Percentiles rank a stretch among this genome's conserved stretches.
Conservation (phyloP, 2,888 invertebrate species). For the Stictocephala bisonia region DNA sequence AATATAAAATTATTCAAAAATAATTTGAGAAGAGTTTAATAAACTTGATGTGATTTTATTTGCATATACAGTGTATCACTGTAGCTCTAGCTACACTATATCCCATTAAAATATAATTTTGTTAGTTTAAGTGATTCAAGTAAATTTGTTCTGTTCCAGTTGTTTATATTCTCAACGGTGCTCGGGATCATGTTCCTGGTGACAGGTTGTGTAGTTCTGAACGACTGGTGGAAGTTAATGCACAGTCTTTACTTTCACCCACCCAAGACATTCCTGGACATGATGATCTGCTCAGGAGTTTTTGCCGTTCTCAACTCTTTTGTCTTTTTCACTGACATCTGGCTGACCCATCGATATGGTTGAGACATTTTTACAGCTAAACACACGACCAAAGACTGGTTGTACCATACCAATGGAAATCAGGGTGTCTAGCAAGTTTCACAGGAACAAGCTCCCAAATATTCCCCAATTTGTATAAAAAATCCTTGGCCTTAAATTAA, state of each 20-base stretch:
- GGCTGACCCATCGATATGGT: slow-evolving; percentile 68
- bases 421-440: not conserved
- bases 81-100: too few relatives aligned
- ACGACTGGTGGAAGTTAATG: slow-evolving; percentile 65
- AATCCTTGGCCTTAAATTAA: not conserved
- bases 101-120: too few relatives aligned
- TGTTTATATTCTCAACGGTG: slow-evolving; percentile 71
- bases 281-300: slow-evolving; percentile 74
- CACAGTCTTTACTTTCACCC: slow-evolving; percentile 70
- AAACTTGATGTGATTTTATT: too few relatives aligned
- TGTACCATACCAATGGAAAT: not conserved
- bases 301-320: slow-evolving; percentile 72
- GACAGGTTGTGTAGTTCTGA: slow-evolving; percentile 74
- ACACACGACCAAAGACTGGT: not conserved
- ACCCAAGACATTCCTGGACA: slow-evolving; percentile 75
- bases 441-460: too few relatives aligned
- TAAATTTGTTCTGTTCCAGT: slow-evolving; percentile 65
- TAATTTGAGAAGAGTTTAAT: too few relatives aligned
- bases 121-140: too few relatives aligned
- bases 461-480: not conserved
- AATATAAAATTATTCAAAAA: too few relatives aligned
- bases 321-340: slow-evolving; percentile 72
- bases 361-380: slow-evolving; percentile 5
- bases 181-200: slow-evolving; percentile 74
- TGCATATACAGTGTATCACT: too few relatives aligned